phyloP scores from a whole-genome alignment of 1,140 invertebrate species.

The Araneus ventricosus region DNA sequence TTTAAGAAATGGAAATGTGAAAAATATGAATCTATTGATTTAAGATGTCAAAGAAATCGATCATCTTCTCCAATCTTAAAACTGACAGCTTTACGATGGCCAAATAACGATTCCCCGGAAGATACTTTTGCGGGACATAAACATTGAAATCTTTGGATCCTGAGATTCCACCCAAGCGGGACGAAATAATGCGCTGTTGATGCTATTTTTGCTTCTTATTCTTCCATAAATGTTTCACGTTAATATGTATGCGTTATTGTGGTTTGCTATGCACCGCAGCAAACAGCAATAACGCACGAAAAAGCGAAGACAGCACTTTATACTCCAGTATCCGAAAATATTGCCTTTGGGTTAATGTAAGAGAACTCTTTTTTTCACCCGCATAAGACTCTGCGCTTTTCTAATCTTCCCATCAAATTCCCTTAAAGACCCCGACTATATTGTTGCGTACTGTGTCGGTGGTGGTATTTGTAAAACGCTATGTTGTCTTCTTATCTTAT shows the following conservation, averaged over 20 bases:
- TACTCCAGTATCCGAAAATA: too few species aligned
- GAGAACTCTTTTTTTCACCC: too few species aligned
- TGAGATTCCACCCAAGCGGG: background rate
- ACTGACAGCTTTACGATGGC: conserved; percentile 56
- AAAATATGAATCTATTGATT: conserved; percentile 30
- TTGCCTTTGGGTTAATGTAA: too few species aligned
- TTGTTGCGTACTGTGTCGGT: too few species aligned
- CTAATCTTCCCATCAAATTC: too few species aligned
- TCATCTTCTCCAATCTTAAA: conserved; percentile 37
- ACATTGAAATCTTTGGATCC: background rate
- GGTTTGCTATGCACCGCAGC: background rate
- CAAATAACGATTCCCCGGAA: conserved; percentile 49
- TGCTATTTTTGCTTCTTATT: background rate
- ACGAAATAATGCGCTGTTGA: background rate
- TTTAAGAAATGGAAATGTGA: background rate
- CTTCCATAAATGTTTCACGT: background rate
- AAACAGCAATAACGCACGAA: too few species aligned
- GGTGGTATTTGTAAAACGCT: too few species aligned
- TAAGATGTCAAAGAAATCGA: background rate
- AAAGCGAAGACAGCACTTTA: too few species aligned
- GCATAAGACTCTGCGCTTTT: too few species aligned
- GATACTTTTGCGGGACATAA: conserved; percentile 50
- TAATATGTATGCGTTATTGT: background rate
- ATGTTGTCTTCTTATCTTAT: too few species aligned
- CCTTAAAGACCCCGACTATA: too few species aligned